These are phyloP conservation scores for Chaetophractus vellerosus DNA, from an alignment of 2,797 vertebrate genomes.

Conservation along the genomic window DNA sequence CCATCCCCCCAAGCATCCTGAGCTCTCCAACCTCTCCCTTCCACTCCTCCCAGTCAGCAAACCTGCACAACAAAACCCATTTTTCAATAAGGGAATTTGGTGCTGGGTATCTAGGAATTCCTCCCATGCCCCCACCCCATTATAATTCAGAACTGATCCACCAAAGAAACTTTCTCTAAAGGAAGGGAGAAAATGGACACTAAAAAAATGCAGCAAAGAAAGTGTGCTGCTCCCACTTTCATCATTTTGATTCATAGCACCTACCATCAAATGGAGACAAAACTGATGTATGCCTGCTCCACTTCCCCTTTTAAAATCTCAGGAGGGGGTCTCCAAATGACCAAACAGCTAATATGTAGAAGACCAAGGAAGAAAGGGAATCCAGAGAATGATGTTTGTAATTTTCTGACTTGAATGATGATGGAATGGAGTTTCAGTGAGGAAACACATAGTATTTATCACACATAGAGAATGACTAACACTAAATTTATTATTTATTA, in stretches of 20 bases:
- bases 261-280: not conserved
- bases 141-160: too few species aligned
- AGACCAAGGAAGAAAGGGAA: not conserved
- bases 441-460: not conserved
- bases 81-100: too few species aligned
- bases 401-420: not conserved
- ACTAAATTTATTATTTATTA: not conserved
- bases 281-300: not conserved
- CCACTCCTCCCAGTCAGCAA: too few species aligned
- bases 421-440: not conserved
- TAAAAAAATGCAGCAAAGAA: not conserved
- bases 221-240: not conserved
- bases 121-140: too few species aligned
- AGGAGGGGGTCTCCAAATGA: not conserved
- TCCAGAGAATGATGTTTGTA: not conserved
- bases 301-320: not conserved
- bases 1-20: too few species aligned
- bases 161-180: too few species aligned
- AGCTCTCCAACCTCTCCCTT: too few species aligned
- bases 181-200: not conserved
- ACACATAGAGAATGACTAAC: not conserved
- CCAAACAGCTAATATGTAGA: not conserved
- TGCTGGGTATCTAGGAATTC: too few species aligned
- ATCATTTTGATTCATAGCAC: not conserved
- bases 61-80: too few species aligned